phyloP scores from a whole-genome alignment of 2,797 vertebrate genomes.

The Sparus aurata region DNA sequence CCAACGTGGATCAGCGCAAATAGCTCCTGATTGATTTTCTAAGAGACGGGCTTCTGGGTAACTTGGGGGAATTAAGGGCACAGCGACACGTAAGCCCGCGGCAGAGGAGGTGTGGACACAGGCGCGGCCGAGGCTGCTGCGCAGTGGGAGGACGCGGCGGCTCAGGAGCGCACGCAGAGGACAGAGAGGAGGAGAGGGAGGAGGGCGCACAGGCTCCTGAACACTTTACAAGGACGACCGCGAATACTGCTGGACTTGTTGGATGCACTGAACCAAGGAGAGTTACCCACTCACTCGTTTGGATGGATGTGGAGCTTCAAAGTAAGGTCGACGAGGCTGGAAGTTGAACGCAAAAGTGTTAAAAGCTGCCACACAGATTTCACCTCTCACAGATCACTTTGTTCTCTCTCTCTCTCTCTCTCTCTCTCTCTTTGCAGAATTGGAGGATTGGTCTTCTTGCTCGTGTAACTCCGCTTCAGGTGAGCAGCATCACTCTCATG shows the following conservation, averaged over 20 bases:
- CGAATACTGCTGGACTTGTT: too few relatives aligned
- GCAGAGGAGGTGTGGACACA: background rate
- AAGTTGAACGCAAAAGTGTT: background rate
- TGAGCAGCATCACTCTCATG: background rate
- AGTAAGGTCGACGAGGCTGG: background rate
- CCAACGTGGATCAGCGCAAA: background rate
- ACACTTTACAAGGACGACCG: too few relatives aligned
- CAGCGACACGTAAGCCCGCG: background rate
- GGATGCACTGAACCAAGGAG: too few relatives aligned
- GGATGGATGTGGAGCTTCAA: background rate
- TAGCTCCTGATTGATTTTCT: conserved; percentile 9
- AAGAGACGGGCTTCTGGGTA: conserved; percentile 46
- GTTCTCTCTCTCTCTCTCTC: background rate
- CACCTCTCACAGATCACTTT: too few relatives aligned
- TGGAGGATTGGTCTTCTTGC: background rate
- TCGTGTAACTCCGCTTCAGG: too few relatives aligned
- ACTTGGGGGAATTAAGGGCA: conserved; percentile 35
- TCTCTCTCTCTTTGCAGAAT: background rate
- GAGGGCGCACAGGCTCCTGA: too few relatives aligned
- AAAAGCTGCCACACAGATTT: background rate
- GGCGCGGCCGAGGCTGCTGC: background rate
- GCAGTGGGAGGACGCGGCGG: conserved; percentile 43
- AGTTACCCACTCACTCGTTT: too few relatives aligned
- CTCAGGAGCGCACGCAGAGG: conserved; percentile 4
- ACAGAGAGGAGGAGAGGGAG: conserved; percentile 38